These are phyloP conservation scores for Drosophila tripunctata DNA, from an alignment of 2,888 invertebrate genomes.

Conservation along the genomic window DNA sequence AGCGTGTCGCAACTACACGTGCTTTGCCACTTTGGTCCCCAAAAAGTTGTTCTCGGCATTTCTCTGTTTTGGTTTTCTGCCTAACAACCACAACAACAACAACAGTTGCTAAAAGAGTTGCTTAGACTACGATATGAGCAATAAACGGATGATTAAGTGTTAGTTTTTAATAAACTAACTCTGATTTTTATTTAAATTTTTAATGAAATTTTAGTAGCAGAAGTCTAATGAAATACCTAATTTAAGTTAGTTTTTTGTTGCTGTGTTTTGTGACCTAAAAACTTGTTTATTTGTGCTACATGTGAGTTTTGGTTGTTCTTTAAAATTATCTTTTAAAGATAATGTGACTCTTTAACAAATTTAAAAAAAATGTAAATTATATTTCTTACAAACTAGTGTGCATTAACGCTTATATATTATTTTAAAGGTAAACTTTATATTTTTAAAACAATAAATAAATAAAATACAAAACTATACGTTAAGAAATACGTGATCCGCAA, in stretches of 20 bases:
- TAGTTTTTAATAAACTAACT: not conserved
- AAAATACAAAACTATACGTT: too few species aligned
- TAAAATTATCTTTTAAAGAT: too few species aligned
- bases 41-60: slow-evolving; percentile 22
- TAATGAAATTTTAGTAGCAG: not conserved
- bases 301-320: too few species aligned
- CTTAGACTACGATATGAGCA: not conserved
- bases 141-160: not conserved
- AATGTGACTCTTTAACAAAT: too few species aligned
- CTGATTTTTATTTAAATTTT: not conserved
- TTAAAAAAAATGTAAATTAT: too few species aligned
- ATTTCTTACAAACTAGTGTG: too few species aligned
- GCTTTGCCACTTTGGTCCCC: slow-evolving; percentile 51
- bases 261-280: too few species aligned
- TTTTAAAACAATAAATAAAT: too few species aligned
- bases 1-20: slow-evolving; percentile 59
- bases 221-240: not conserved
- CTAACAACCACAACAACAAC: slow-evolving; percentile 2
- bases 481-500: too few species aligned
- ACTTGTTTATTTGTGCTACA: too few species aligned
- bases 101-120: slow-evolving; percentile 15
- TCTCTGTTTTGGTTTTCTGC: slow-evolving; percentile 74
- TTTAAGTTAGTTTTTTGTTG: not conserved
- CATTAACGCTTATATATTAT: too few species aligned
- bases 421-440: too few species aligned